These are phyloP conservation scores for Leptothorax acervorum DNA, from an alignment of 2,888 invertebrate genomes.

Conservation along the genomic window DNA sequence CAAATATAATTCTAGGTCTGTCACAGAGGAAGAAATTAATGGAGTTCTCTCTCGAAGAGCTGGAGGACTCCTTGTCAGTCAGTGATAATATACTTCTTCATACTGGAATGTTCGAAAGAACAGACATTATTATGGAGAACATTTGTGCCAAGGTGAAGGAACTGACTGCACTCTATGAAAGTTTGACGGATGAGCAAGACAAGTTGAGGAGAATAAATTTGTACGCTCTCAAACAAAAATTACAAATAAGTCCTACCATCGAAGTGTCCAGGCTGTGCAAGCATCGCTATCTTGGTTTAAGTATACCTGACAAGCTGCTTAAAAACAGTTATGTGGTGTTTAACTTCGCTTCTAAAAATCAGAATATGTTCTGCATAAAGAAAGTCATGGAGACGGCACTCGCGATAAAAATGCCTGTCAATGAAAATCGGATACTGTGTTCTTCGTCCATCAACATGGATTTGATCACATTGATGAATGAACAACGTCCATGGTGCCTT, in stretches of 20 bases:
- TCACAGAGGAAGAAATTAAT: constrained; percentile 67
- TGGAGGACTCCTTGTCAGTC: constrained; percentile 45
- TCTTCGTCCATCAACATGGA: constrained; percentile 71
- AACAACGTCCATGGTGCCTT: constrained; percentile 79
- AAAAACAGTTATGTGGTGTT: constrained; percentile 72
- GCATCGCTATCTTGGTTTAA: constrained; percentile 69
- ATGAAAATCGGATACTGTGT: constrained; percentile 49
- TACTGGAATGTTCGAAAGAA: constrained; percentile 76
- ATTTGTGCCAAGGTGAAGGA: constrained; percentile 76
- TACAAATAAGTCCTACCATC: constrained; percentile 72
- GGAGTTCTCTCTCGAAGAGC: constrained; percentile 57
- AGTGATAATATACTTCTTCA: constrained; percentile 67
- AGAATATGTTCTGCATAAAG: constrained; percentile 76
- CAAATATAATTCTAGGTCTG: constrained; percentile 73
- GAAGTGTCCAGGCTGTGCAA: constrained; percentile 69
- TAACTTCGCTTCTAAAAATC: constrained; percentile 66
- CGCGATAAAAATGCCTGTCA: constrained; percentile 74
- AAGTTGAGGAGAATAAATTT: constrained; percentile 79
- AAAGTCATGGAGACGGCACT: constrained; percentile 72
- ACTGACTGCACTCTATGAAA: constrained; percentile 69
- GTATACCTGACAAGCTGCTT: constrained; percentile 76
- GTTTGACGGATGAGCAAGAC: constrained; percentile 72
- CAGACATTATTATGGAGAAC: constrained; percentile 73
- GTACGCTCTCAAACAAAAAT: constrained; percentile 74
- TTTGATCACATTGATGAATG: constrained; percentile 76